Evolutionary conservation across 2,888 invertebrate species (phyloP).

Genomic region (Dynastes grantii): DNA sequence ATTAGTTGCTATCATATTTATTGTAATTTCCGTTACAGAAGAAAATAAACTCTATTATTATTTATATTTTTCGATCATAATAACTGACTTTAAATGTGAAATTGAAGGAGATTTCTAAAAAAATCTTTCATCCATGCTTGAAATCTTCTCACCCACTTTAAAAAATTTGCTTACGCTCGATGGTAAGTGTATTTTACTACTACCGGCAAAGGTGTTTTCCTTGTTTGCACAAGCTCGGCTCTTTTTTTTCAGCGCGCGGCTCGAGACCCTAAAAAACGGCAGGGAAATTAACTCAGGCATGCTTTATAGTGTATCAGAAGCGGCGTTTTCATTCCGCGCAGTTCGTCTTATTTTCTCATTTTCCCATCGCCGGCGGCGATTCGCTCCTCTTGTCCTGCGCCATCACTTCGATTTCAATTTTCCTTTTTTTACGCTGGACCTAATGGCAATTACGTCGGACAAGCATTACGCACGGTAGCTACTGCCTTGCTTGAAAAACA

Average conservation of each 20-base stretch:
- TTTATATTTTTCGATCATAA: no score
- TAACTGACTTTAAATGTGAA: no score
- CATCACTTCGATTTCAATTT: constrained; percentile 36
- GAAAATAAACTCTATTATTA: no score
- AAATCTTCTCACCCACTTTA: neutral
- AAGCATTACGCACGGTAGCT: constrained; percentile 19
- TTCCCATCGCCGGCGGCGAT: constrained; percentile 18
- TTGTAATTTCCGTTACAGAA: no score
- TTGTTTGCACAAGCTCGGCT: neutral
- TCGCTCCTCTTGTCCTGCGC: neutral
- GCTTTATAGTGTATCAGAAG: constrained; percentile 13
- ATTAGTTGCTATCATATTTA: no score
- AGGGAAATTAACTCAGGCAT: constrained; percentile 25
- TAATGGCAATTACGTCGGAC: constrained; percentile 35
- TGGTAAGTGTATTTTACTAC: neutral
- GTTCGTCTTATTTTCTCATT: constrained; percentile 40
- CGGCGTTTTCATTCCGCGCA: constrained; percentile 26
- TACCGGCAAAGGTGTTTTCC: neutral
- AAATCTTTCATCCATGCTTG: neutral
- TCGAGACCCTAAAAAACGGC: constrained; percentile 7
- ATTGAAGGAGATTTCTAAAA: neutral
- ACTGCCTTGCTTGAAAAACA: constrained; percentile 6
- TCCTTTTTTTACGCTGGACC: constrained; percentile 14
- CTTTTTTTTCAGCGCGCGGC: neutral
- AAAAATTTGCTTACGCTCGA: neutral